These are phyloP conservation scores for Nilaparvata lugens DNA, from an alignment of 1,140 invertebrate genomes.

Conservation along the genomic window DNA sequence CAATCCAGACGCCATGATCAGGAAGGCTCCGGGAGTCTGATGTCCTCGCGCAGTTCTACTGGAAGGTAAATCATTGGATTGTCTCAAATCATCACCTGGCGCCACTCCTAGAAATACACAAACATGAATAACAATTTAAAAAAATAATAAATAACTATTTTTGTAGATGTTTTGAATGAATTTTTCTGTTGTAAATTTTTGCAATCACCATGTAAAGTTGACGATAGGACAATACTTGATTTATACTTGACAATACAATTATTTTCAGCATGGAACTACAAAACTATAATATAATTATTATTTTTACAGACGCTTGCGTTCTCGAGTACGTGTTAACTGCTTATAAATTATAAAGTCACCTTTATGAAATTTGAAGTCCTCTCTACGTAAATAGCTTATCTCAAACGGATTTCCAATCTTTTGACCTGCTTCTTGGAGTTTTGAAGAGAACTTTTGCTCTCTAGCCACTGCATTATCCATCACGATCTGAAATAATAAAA, in stretches of 20 bases:
- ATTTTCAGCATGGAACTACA: too few species aligned
- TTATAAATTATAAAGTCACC: too few species aligned
- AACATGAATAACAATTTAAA: too few species aligned
- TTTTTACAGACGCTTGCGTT: too few species aligned
- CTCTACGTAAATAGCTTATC: conserved; percentile 72
- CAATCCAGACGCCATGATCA: conserved; percentile 76
- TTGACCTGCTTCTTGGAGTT: conserved; percentile 64
- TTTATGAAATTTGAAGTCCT: conserved; percentile 72
- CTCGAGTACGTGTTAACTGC: too few species aligned
- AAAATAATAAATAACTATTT: too few species aligned
- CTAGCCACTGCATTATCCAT: conserved; percentile 89
- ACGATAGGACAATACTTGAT: too few species aligned
- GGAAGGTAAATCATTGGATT: conserved; percentile 63
- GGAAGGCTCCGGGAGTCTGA: conserved; percentile 74
- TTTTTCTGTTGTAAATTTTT: too few species aligned
- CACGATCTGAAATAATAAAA: conserved; percentile 44
- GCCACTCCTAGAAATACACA: conserved; percentile 8
- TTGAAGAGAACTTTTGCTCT: conserved; percentile 45
- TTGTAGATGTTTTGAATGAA: too few species aligned
- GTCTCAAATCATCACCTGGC: conserved; percentile 82
- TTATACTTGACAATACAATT: too few species aligned
- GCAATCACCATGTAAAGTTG: too few species aligned
- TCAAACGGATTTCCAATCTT: conserved; percentile 82
- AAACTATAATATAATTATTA: too few species aligned
- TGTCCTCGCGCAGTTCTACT: conserved; percentile 64